These are phyloP conservation scores for Apeira syringaria DNA, from an alignment of 2,888 invertebrate species.

Conservation along the genomic window DNA sequence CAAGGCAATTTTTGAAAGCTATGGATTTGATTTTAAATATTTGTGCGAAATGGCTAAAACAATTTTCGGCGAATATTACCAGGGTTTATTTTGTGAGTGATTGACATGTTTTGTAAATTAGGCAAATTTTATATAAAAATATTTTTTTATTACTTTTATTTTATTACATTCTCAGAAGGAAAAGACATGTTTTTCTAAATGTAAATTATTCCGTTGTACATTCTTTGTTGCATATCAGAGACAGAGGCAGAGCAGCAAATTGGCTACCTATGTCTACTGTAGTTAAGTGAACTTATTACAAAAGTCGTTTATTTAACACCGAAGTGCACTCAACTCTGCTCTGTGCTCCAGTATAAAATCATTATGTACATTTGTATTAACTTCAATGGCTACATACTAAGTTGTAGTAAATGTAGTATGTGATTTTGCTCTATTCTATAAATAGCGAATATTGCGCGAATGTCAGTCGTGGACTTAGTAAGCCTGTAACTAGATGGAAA, in stretches of 20 bases:
- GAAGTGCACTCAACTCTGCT: constrained; percentile 49
- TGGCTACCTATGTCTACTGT: constrained; percentile 53
- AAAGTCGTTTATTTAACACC: constrained; percentile 61
- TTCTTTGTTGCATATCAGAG: too few relatives aligned
- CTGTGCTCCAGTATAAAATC: constrained; percentile 28
- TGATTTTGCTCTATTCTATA: too few relatives aligned
- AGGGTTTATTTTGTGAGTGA: constrained; percentile 40
- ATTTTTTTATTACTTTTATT: too few relatives aligned
- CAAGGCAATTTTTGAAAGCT: constrained; percentile 39
- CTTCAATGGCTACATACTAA: constrained; percentile 18
- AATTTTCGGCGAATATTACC: constrained; percentile 42
- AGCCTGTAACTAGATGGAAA: too few relatives aligned
- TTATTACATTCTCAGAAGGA: too few relatives aligned
- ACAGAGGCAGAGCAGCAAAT: constrained; percentile 43
- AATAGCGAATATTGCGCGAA: too few relatives aligned
- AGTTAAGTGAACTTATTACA: constrained; percentile 63
- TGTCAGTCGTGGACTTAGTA: too few relatives aligned
- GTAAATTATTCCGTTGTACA: too few relatives aligned
- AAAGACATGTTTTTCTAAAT: too few relatives aligned
- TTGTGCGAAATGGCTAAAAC: constrained; percentile 40
- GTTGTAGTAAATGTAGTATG: constrained; percentile 4
- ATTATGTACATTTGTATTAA: constrained; percentile 14
- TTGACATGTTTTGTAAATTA: constrained; percentile 5
- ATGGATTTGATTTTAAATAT: constrained; percentile 43
- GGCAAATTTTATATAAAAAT: neutral